Evolutionary conservation across 2,113 vertebrate genomes (phyloP).

Genomic region (Diadophis punctatus): DNA sequence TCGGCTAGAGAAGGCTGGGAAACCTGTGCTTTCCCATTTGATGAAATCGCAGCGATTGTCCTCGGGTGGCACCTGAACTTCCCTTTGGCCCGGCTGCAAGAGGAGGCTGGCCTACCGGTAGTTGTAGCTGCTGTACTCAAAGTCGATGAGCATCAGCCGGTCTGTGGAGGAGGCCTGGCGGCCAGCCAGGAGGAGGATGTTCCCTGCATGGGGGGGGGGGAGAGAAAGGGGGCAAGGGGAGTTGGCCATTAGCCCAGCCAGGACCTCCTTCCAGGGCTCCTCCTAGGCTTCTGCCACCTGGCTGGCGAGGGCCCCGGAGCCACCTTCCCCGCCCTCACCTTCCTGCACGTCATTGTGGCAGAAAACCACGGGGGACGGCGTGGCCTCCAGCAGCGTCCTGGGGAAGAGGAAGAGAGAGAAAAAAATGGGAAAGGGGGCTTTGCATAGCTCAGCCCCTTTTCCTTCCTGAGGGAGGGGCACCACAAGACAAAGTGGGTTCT

Average conservation of each 20-base stretch:
- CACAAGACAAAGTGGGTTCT: too few relatives aligned
- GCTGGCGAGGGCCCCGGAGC: not conserved
- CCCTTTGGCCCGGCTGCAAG: too few relatives aligned
- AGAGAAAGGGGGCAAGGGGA: rapidly evolving
- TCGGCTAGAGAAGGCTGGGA: too few relatives aligned
- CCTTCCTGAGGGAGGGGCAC: too few relatives aligned
- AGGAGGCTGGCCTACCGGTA: slow-evolving; percentile 68
- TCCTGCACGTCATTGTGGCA: slow-evolving; percentile 95
- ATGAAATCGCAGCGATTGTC: too few relatives aligned
- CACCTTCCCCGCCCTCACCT: slow-evolving; percentile 68
- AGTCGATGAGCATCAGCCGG: slow-evolving; percentile 91
- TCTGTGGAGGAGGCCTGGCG: slow-evolving; percentile 54
- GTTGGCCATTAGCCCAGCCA: not conserved
- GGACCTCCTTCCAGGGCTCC: not conserved
- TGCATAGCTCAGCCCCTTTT: rapidly evolving
- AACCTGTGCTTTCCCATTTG: too few relatives aligned
- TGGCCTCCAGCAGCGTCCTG: slow-evolving; percentile 75
- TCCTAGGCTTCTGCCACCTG: too few relatives aligned
- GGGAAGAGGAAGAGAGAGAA: not conserved
- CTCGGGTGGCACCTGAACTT: too few relatives aligned
- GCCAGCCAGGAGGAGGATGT: slow-evolving; percentile 80
- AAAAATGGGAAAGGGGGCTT: not conserved
- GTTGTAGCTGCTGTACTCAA: slow-evolving; percentile 97
- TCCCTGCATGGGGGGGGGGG: slow-evolving; percentile 72
- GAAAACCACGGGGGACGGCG: slow-evolving; percentile 88